Evolutionary conservation across 2,888 invertebrate genomes (phyloP).

Genomic region (Linyphia triangularis): DNA sequence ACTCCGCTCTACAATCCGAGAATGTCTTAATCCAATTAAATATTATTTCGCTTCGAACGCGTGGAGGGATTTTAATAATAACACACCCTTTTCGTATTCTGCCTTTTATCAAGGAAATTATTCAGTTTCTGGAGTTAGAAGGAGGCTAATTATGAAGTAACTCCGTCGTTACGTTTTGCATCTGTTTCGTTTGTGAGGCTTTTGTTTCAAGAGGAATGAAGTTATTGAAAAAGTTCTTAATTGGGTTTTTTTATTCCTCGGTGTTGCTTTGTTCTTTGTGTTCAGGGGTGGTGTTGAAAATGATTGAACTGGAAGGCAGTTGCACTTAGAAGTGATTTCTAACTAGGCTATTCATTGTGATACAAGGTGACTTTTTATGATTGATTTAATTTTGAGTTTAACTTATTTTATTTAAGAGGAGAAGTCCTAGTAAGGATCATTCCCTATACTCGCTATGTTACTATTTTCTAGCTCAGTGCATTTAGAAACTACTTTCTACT

Average conservation of each 20-base stretch:
- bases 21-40: neutral
- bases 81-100: neutral
- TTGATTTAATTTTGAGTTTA: too few species aligned
- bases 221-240: neutral
- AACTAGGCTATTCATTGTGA: too few species aligned
- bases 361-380: too few species aligned
- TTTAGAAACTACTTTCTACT: too few species aligned
- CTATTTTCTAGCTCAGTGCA: too few species aligned
- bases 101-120: constrained; percentile 3
- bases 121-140: neutral
- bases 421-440: too few species aligned
- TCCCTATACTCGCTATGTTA: too few species aligned
- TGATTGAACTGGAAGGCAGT: too few species aligned
- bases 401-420: too few species aligned
- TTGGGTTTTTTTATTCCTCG: neutral
- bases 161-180: neutral
- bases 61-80: neutral
- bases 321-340: too few species aligned
- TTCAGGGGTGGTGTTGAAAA: too few species aligned
- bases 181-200: neutral
- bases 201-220: neutral
- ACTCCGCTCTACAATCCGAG: neutral
- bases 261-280: too few species aligned
- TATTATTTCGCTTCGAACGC: neutral
- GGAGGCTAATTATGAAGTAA: neutral